Percentiles rank a stretch among this genome's conserved stretches.
phyloP scores from a whole-genome alignment of 2,888 invertebrate genomes.

The Drosophila siamana region DNA sequence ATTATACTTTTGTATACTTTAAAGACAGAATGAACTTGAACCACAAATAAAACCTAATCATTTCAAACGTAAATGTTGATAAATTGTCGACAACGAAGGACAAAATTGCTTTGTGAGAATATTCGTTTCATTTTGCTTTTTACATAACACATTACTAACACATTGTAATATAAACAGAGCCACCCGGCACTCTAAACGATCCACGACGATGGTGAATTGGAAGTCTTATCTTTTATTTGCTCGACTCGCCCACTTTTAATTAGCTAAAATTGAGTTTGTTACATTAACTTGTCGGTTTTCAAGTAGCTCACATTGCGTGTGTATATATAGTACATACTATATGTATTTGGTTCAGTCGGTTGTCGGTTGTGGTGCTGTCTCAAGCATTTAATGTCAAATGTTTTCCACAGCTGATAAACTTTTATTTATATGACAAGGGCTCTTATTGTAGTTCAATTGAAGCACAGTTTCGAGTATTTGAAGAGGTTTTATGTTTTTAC shows the following conservation, averaged over 20 bases:
- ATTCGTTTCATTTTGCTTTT: neutral
- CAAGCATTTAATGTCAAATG: conserved; percentile 7
- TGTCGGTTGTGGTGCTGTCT: conserved; percentile 6
- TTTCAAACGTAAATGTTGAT: too few relatives aligned
- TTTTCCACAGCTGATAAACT: conserved; percentile 19
- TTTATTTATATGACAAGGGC: conserved; percentile 21
- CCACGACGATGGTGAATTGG: conserved; percentile 10
- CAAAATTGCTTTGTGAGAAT: neutral
- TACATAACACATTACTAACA: neutral
- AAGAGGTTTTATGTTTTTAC: conserved; percentile 10
- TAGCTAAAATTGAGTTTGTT: conserved; percentile 40
- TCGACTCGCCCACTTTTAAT: conserved; percentile 36
- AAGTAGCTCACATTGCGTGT: conserved; percentile 10
- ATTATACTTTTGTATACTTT: too few relatives aligned
- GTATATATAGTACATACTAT: neutral
- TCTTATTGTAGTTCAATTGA: conserved; percentile 9
- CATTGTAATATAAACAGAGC: conserved; percentile 3
- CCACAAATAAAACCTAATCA: too few relatives aligned
- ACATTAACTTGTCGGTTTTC: conserved; percentile 27
- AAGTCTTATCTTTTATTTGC: conserved; percentile 46
- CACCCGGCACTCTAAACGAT: neutral
- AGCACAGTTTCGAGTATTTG: conserved; percentile 11
- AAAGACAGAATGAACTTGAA: too few relatives aligned
- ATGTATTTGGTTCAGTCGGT: neutral
- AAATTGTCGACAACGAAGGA: too few relatives aligned